Base-by-base conservation (phyloP, 1,140 invertebrate genomes). In the Drosophila parabipectinata region DNA sequence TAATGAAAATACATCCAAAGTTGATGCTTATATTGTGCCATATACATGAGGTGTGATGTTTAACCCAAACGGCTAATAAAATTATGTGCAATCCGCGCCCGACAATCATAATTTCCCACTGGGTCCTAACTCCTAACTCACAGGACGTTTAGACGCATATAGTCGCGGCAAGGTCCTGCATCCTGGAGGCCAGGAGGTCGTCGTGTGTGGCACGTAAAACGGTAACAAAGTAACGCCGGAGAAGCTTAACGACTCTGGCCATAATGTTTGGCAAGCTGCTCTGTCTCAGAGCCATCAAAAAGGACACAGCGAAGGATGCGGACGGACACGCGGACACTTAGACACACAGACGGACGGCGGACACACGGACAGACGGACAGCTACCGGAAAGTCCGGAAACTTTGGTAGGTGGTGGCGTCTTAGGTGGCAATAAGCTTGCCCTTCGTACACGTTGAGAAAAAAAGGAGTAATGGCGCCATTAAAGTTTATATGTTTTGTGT, bases 401-500 rank as follows among this genome's bases (percentile, higher is more conserved):
- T 18, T 15, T 5, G 12, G 12, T 8, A 32, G 24, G 30, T 34
- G 14, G 8, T 1, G 18, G 21, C n/a, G 10, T 48, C 18, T 55
- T 26, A 26, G 60, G 28, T 44, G 47, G 21, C 3, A 53, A 30
- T 3, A 32, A 53, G 51, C n/a, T 59, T 59, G 53, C 37, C 10
- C 10, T 6, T 21, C 24, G 15, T 53, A 37, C 26, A 62, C 15
- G 51, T 7, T 8, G 9, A 44, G n/a, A 30, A 41, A 15, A 32
- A 32, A 56, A 68, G 51, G 60, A 55, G 58, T 55, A 62, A 72
- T 73, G 51, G 45, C 41, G 47, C 48, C 69, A 72, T 72, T 41
- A 72, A 72, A 60, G 67, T 60, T 72, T 53, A 60, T 52, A 37
- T 54, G 55, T 39, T 68, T 57, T 50, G 50, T 68, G 63, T 69